A percentile compares a stretch with the other conserved stretches of the same genome.
Evolutionary conservation across 2,797 vertebrate genomes (phyloP).

Genomic region (Pangasius krempfi): DNA sequence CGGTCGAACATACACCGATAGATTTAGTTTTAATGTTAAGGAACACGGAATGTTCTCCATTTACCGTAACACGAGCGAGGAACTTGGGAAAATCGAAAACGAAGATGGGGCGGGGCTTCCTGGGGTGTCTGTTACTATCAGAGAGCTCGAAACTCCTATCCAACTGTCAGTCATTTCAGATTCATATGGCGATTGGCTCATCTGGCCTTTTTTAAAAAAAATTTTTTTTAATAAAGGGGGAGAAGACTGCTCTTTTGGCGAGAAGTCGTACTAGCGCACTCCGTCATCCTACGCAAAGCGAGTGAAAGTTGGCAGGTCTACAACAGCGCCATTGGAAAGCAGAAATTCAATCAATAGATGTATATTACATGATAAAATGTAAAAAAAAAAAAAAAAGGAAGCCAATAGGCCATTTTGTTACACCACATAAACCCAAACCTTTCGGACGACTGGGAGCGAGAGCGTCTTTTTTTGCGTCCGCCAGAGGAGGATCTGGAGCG

Average conservation of each 20-base stretch:
- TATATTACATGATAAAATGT: slow-evolving; percentile 28
- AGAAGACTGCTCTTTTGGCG: no score
- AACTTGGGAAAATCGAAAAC: not conserved
- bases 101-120: not conserved
- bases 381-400: slow-evolving; percentile 65
- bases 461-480: slow-evolving; percentile 96
- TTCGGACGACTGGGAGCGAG: slow-evolving; percentile 99
- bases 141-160: not conserved
- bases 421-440: slow-evolving; percentile 99
- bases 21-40: not conserved
- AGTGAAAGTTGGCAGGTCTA: not conserved
- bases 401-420: slow-evolving; percentile 81
- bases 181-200: not conserved
- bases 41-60: not conserved
- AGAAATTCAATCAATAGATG: not conserved
- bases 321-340: not conserved
- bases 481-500: slow-evolving; percentile 96
- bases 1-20: not conserved
- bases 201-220: not conserved
- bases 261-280: not conserved
- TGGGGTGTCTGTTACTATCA: not conserved
- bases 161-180: not conserved
- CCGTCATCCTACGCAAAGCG: no score
- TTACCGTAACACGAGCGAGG: not conserved
- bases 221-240: no score